These are phyloP conservation scores for Lethocerus indicus DNA, from an alignment of 1,140 invertebrate genomes.

Conservation along the genomic window DNA sequence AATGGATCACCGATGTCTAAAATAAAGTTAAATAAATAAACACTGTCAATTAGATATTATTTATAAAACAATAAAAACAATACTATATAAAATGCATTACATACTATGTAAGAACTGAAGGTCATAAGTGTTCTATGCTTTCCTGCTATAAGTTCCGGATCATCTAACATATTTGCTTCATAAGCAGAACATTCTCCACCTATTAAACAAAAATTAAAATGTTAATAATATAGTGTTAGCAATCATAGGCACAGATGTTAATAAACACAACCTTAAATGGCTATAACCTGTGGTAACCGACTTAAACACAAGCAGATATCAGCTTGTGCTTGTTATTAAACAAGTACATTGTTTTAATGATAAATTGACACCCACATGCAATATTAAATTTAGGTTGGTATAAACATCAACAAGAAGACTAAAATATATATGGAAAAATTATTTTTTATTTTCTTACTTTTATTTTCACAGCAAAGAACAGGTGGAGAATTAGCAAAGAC, in stretches of 20 bases:
- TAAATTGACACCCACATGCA: not conserved
- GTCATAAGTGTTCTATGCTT: slow-evolving; percentile 88
- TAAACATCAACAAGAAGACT: not conserved
- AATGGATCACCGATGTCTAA: slow-evolving; percentile 86
- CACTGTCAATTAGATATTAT: not conserved
- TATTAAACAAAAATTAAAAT: not conserved
- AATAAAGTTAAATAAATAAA: slow-evolving; percentile 18
- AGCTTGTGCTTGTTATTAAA: not conserved
- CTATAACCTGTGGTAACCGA: not conserved
- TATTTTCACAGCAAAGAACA: slow-evolving; percentile 1
- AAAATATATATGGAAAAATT: not conserved
- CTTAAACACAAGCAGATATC: not conserved
- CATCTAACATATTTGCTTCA: slow-evolving; percentile 68
- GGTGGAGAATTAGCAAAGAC: slow-evolving; percentile 10
- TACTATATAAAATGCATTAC: not conserved
- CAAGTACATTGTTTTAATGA: not conserved
- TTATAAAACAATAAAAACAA: not conserved
- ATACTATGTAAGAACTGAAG: slow-evolving; percentile 83
- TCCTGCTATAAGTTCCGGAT: slow-evolving; percentile 87
- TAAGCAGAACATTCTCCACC: slow-evolving; percentile 6
- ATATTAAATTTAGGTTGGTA: not conserved
- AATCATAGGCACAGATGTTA: not conserved
- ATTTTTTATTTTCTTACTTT: not conserved
- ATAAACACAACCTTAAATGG: not conserved
- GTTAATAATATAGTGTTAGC: not conserved